Percentiles rank a stretch among this genome's conserved stretches.
Evolutionary conservation across 2,888 invertebrate species (phyloP).

Genomic region (Petrolisthes manimaculis): DNA sequence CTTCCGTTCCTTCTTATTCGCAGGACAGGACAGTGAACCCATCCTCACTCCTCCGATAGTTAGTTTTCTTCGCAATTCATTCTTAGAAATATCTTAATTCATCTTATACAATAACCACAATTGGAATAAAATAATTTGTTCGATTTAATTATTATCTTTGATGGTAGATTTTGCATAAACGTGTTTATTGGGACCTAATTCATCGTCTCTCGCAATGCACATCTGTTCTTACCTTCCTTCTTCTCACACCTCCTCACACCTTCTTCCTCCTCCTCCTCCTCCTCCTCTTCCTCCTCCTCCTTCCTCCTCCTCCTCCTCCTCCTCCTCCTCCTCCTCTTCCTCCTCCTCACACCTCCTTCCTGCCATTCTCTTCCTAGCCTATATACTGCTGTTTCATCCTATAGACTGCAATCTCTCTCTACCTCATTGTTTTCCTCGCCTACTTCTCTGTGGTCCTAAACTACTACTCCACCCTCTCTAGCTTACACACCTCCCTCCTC

Average conservation of each 20-base stretch:
- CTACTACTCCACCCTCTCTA: neutral
- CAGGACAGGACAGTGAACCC: too few species aligned
- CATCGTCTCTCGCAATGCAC: too few species aligned
- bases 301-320: neutral
- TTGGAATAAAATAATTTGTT: too few species aligned
- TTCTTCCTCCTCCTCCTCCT: neutral
- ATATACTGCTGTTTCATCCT: neutral
- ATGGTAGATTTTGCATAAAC: too few species aligned
- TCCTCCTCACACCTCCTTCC: neutral
- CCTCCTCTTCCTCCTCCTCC: neutral
- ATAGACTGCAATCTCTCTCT: neutral
- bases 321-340: neutral
- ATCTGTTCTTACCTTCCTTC: too few species aligned
- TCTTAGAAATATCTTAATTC: neutral
- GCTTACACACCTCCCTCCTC: neutral
- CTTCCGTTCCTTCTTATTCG: neutral
- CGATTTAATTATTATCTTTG: too few species aligned
- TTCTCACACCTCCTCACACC: too few species aligned
- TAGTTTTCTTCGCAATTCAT: neutral
- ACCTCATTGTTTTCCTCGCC: too few species aligned
- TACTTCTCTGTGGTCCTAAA: neutral
- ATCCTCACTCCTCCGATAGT: too few species aligned
- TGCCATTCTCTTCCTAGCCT: neutral
- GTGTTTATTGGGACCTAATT: too few species aligned
- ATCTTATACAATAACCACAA: neutral